Base-by-base conservation (phyloP, 1,140 invertebrate species). In the Holcopasites calliopsidis region DNA sequence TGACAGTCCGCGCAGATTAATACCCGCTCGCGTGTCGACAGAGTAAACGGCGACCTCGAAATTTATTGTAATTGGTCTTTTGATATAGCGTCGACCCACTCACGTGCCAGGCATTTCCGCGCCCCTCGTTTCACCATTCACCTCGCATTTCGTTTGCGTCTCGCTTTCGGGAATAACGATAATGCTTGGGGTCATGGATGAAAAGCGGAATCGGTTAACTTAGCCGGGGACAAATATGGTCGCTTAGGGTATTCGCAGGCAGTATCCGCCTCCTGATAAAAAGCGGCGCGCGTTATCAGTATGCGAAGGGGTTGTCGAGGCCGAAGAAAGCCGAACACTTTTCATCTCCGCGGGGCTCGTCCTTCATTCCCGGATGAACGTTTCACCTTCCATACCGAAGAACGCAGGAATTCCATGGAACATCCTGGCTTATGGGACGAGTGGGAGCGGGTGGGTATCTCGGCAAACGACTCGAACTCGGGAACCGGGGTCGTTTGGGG, bases 31-130 rank as follows among this genome's bases (percentile, higher is more conserved):
- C 86, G 85, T 81, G 77, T 77, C 71, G 42, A 54, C 62, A 80
- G 78, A 80, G 84, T 81, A 86, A 87, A 76, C 80, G 80, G 72
- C 80, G 71, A 80, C 74, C 80, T 74, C 74, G 61, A 69, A 87
- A 87, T 87, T 87, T 87, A 87, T 86, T 83, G 80, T 86, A 87
- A 87, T 86, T 87, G 85, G 76, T 86, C 84, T 85, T 87, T 87
- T 85, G 85, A 86, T 87, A 87, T 79, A 87, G 68, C 75, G 62
- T 47, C 76, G 64, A 54, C 69, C 73, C 60, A 70, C 74, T 84
- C 76, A 78, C 76, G 68, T 80, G 77, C 74, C 77, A 60, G 35
- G 52, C 65, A 68, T 77, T 77, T 68, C 68, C 64, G 31, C 49
- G 44, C 75, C 80, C 74, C 77, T 44, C 38, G 1, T 64, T 11